Evolutionary conservation across 2,797 vertebrate genomes (phyloP), one percentile per base, ranked within the genome.

Genomic region (Enteromius radiatus): DNA sequence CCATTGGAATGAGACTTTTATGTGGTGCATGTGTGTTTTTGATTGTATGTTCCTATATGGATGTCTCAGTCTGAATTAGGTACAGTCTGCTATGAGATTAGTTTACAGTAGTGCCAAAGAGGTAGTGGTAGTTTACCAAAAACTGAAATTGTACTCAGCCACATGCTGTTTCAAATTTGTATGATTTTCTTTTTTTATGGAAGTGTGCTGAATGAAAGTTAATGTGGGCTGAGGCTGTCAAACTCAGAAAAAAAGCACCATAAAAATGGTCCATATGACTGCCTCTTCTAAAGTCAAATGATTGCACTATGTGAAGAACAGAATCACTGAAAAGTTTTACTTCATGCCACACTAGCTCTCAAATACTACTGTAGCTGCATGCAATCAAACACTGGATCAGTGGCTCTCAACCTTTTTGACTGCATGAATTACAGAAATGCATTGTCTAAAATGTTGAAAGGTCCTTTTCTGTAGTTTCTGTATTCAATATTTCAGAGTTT

Each of bases 31-130:
- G 17, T 33, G 8, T 38, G 26, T 64, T 74, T 63, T 15, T 81
- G 28, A n/a, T 19, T 23, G 1, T 47, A 38, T 52, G 11, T 78
- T 61, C n/a, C 26, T n/a, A 41, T 61, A 47, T 41, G 52, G 23
- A 45, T 77, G 26, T 77, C 12, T 45, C 19, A 5, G 41, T 47
- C 26, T 65, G 23, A 78, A 78, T 54, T 54, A 74, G 31, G 19
- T 36, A 12, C 54, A 74, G 23, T 54, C 31, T 74, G 19, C 21
- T 31, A 54, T 6, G 5, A 52, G 45, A 21, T 71, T 31, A 10
- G 45, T 52, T 73, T 33, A 10, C 9, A 14, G 28, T 11, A 73
- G 33, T 21, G 2, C 28, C 21, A 73, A 73, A 73, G 10, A 2
- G 28, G 31, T 33, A 12, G 23, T 73, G 28, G 31, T 33, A 12